phyloP scores from a whole-genome alignment of 2,888 invertebrate genomes.

The Gymnosoma rotundatum region DNA sequence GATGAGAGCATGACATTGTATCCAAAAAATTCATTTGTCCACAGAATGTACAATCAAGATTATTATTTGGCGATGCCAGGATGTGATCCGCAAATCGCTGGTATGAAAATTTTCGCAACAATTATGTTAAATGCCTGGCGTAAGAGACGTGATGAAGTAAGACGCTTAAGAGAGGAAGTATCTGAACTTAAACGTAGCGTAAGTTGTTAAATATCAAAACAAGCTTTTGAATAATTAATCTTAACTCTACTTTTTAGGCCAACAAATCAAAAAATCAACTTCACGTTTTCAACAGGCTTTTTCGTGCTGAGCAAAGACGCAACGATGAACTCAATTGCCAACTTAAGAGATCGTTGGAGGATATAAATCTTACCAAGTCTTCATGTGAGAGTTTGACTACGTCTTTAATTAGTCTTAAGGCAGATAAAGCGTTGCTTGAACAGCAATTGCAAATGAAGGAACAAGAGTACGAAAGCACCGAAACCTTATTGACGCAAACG shows the following conservation, averaged over 20 bases:
- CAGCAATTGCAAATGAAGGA: constrained; percentile 74
- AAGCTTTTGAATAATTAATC: neutral
- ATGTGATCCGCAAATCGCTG: constrained; percentile 75
- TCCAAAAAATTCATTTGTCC: constrained; percentile 57
- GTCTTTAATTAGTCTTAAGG: constrained; percentile 73
- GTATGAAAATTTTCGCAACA: constrained; percentile 79
- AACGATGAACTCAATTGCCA: constrained; percentile 77
- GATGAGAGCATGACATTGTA: constrained; percentile 20
- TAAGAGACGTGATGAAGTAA: constrained; percentile 79
- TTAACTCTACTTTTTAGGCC: constrained; percentile 71
- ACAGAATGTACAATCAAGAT: constrained; percentile 67
- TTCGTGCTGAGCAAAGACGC: constrained; percentile 79
- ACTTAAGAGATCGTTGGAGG: constrained; percentile 75
- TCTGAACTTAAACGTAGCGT: constrained; percentile 77
- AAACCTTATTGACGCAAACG: constrained; percentile 73
- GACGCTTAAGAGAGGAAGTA: constrained; percentile 76
- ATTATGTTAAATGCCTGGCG: constrained; percentile 81
- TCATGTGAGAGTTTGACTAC: constrained; percentile 73
- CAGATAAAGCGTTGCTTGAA: constrained; percentile 74
- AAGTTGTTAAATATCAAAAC: constrained; percentile 66
- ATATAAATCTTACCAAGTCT: constrained; percentile 75
- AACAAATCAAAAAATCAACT: constrained; percentile 79
- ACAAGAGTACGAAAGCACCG: constrained; percentile 75
- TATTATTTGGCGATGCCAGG: constrained; percentile 68
- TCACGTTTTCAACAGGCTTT: constrained; percentile 79